A percentile compares a stretch with the other conserved stretches of the same genome.
Conservation (phyloP, 2,113 vertebrate genomes). For the Tretioscincus oriximinensis region DNA sequence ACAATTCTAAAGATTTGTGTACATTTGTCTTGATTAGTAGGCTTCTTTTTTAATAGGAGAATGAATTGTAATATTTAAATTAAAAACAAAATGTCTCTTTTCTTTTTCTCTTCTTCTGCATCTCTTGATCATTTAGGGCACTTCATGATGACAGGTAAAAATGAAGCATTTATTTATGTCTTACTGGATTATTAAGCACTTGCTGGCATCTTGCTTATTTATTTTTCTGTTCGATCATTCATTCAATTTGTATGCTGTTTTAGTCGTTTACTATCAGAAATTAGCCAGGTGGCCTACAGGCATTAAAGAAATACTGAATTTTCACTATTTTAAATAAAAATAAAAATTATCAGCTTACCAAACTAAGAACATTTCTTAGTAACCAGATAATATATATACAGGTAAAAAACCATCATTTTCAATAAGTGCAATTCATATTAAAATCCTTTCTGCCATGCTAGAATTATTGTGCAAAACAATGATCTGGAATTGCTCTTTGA, state of each 20-base stretch:
- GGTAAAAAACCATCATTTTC: too few species aligned
- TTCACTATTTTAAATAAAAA: too few species aligned
- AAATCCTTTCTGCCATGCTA: too few species aligned
- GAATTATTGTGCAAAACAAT: too few species aligned
- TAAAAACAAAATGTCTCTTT: neutral
- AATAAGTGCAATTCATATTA: too few species aligned
- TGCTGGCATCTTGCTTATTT: neutral
- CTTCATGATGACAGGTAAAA: conserved; percentile 60
- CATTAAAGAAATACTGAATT: too few species aligned
- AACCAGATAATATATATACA: too few species aligned
- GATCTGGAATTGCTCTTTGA: too few species aligned
- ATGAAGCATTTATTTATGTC: conserved; percentile 1
- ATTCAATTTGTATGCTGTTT: neutral
- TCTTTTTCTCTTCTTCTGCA: conserved; percentile 19
- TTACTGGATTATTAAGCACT: neutral
- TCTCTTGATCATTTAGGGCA: conserved; percentile 45
- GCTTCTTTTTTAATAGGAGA: neutral
- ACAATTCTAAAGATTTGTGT: neutral
- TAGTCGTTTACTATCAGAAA: neutral
- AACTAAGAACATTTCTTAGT: too few species aligned
- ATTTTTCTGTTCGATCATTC: neutral
- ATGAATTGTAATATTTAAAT: conserved; percentile 10
- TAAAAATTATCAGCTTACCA: too few species aligned
- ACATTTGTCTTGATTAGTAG: neutral
- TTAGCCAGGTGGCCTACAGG: neutral